A percentile compares a stretch with the other conserved stretches of the same genome.
These are phyloP conservation scores for Apodemia mormo DNA, from an alignment of 2,888 invertebrate species.

Conservation along the genomic window DNA sequence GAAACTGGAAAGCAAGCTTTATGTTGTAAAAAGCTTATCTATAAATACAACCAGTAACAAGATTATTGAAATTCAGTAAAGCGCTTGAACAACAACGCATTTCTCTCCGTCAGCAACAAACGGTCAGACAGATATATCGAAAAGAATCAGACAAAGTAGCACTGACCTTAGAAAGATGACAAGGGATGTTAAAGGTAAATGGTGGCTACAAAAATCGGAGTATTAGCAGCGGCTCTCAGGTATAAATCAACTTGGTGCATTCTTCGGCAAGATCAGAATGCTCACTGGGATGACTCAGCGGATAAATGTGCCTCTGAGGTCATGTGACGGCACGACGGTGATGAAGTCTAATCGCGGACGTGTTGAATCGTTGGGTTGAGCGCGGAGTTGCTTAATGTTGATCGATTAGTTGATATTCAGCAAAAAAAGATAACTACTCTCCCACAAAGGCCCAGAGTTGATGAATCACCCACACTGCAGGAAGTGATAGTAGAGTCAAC, in stretches of 20 bases:
- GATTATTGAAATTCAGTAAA: background rate
- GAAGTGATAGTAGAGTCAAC: no score
- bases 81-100: background rate
- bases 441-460: no score
- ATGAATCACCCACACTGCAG: no score
- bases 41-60: background rate
- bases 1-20: background rate
- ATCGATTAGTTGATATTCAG: background rate
- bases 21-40: background rate
- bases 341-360: background rate
- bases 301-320: background rate
- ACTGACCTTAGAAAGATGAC: background rate
- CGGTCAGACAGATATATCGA: background rate
- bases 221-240: background rate
- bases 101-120: background rate
- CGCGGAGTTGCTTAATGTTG: background rate
- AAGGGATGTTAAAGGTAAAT: background rate
- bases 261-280: background rate
- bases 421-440: no score
- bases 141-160: background rate
- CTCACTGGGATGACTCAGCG: background rate
- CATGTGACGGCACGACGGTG: background rate
- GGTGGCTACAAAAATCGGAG: background rate
- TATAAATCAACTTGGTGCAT: background rate
- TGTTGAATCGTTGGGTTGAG: background rate